These are phyloP conservation scores for Sminthurides aquaticus DNA, from an alignment of 2,888 invertebrate genomes.

Conservation along the genomic window DNA sequence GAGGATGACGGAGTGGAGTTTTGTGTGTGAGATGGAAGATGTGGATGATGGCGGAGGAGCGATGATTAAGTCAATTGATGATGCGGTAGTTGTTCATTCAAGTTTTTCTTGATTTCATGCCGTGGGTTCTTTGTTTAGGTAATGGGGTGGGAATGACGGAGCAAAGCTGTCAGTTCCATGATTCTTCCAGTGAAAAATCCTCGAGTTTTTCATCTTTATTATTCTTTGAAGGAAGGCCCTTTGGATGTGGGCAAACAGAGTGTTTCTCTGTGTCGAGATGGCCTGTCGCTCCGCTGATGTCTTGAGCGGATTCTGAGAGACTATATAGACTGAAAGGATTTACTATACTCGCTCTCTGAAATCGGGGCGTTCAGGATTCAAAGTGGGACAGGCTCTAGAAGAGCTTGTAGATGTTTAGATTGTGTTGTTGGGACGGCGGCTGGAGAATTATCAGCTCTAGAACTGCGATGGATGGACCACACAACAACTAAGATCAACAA, in stretches of 20 bases:
- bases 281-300: too few species aligned
- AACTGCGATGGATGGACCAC: constrained; percentile 11
- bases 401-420: too few species aligned
- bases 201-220: constrained; percentile 5
- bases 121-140: constrained; percentile 24
- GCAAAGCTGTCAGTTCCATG: constrained; percentile 20
- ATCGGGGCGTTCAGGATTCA: too few species aligned
- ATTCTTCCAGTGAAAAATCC: constrained; percentile 4
- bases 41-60: background rate
- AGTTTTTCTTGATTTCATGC: constrained; percentile 10
- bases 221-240: background rate
- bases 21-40: background rate
- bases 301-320: too few species aligned
- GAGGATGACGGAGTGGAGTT: background rate
- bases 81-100: constrained; percentile 14
- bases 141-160: constrained; percentile 32
- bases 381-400: too few species aligned
- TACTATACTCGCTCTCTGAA: too few species aligned
- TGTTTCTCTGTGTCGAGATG: too few species aligned
- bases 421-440: background rate
- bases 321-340: too few species aligned
- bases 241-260: background rate
- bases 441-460: background rate
- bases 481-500: constrained; percentile 1
- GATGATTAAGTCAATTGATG: constrained; percentile 21